Base-by-base conservation (phyloP, 2,888 invertebrate species). In the Drosophila setosimentum region DNA sequence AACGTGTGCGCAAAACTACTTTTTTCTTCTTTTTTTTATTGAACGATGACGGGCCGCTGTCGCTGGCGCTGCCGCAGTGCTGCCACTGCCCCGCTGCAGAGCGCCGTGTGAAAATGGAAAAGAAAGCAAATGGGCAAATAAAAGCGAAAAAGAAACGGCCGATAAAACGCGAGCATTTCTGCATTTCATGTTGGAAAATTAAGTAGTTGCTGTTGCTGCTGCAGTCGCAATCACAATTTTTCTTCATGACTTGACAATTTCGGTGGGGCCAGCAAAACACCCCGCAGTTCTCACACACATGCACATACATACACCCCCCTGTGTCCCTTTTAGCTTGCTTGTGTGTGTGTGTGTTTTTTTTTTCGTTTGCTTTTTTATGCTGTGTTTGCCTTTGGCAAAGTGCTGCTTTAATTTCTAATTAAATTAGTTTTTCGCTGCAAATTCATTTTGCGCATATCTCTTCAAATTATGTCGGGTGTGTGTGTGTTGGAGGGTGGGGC, bases 201-300 rank as follows among this genome's bases (percentile, higher is more conserved):
- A 67, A 66, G 5, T 49, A 55, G 45, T 29, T 21, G 55, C 29
- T 30, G 42, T 59, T 51, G 51, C 57, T 53, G 59, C 55, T 84
- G 59, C 70, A 68, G 57, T 42, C 40, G 57, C 42, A 79, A 51
- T 54, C 54, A 50, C 49, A 83, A 76, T 68, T 76, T 72, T 69
- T 70, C 73, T 86, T 75, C 90, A 82, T 87, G 90, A 87, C 87
- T 87, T 90, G 87, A 90, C 87, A 90, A 78, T 78, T 87, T 87
- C 78, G 72, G 67, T 64, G 70, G 66, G 69, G 66, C 73, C 73
- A 67, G 53, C 79, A 71, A 37, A 45, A 45, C 8, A 45, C 24
- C 55, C 37, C 37, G 55, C 55, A 55, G 37, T 27, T 37, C 37
- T 29, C 55, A 59, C 72, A 76, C 72, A 67, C 68, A 66, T 54